Percentiles rank a stretch among this genome's conserved stretches.
phyloP scores from a whole-genome alignment of 1,140 invertebrate species.

The Ylistrum balloti region DNA sequence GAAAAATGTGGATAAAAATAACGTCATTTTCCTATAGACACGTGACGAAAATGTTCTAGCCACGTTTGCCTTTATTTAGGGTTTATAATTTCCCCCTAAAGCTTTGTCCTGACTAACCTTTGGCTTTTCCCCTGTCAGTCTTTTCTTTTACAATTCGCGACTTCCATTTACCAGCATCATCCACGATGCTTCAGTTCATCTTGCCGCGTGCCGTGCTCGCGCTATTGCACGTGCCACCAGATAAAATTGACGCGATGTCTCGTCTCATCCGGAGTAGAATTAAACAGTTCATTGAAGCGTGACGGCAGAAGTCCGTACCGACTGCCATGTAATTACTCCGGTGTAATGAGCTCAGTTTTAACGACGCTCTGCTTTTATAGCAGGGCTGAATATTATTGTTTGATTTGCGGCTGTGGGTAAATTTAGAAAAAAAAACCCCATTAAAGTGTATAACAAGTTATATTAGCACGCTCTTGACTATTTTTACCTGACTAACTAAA shows the following conservation, averaged over 20 bases:
- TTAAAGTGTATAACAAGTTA: not conserved
- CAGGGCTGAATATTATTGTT: not conserved
- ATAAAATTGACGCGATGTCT: conserved; percentile 34
- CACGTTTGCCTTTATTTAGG: conserved; percentile 1
- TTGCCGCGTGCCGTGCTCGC: conserved; percentile 19
- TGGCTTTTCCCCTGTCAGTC: not conserved
- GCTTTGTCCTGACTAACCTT: conserved; percentile 16
- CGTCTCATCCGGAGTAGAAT: conserved; percentile 20
- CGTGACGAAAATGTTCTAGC: not conserved
- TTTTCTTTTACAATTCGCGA: conserved; percentile 2
- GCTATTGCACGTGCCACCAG: not conserved
- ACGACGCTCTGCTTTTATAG: conserved; percentile 21
- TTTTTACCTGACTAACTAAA: no score
- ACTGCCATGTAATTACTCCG: not conserved
- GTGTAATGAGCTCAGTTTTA: conserved; percentile 33
- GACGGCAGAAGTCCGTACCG: not conserved
- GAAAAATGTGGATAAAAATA: not conserved
- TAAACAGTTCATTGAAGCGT: conserved; percentile 15
- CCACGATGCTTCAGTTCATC: not conserved
- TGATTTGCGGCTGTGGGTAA: not conserved
- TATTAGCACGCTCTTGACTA: not conserved
- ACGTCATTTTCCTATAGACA: not conserved
- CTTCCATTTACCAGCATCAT: conserved; percentile 33
- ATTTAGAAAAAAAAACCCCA: not conserved
- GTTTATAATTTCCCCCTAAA: conserved; percentile 34